Evolutionary conservation across 2,113 vertebrate species (phyloP).

Genomic region (Hippocampus abdominalis): DNA sequence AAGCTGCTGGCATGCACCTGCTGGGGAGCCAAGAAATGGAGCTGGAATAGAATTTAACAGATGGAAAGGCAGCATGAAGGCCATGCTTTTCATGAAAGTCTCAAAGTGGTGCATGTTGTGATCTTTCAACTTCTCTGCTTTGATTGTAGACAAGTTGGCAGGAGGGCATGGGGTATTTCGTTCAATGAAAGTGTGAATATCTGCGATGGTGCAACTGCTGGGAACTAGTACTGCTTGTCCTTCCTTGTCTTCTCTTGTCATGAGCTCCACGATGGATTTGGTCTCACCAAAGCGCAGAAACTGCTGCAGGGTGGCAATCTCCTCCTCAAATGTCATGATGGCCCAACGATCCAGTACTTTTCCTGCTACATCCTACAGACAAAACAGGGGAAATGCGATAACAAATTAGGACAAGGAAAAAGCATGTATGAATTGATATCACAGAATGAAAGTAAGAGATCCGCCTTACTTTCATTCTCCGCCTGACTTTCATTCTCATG

Average conservation of each 20-base stretch:
- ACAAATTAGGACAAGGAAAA: neutral
- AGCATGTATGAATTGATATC: too few species aligned
- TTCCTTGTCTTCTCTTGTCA: constrained; percentile 95
- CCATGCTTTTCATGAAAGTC: constrained; percentile 90
- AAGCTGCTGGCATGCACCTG: constrained; percentile 72
- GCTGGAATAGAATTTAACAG: constrained; percentile 86
- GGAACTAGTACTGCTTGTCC: constrained; percentile 83
- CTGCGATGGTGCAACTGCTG: constrained; percentile 81
- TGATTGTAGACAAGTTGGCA: constrained; percentile 61
- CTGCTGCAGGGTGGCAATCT: constrained; percentile 91
- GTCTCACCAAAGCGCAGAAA: constrained; percentile 98
- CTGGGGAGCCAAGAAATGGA: constrained; percentile 80
- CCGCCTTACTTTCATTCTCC: neutral
- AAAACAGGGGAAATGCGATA: constrained; percentile 6
- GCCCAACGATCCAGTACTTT: constrained; percentile 97
- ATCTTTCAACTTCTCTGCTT: constrained; percentile 78
- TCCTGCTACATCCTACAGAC: constrained; percentile 85
- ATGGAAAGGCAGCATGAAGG: constrained; percentile 94
- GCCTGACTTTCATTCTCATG: neutral
- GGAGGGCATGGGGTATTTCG: constrained; percentile 76
- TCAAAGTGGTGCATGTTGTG: constrained; percentile 86
- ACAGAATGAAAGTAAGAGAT: neutral
- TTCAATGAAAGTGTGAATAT: constrained; percentile 94
- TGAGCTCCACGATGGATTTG: constrained; percentile 96
- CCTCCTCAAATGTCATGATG: constrained; percentile 96